Evolutionary conservation across 2,113 vertebrate genomes (phyloP).

Genomic region (Oostethus manadensis): DNA sequence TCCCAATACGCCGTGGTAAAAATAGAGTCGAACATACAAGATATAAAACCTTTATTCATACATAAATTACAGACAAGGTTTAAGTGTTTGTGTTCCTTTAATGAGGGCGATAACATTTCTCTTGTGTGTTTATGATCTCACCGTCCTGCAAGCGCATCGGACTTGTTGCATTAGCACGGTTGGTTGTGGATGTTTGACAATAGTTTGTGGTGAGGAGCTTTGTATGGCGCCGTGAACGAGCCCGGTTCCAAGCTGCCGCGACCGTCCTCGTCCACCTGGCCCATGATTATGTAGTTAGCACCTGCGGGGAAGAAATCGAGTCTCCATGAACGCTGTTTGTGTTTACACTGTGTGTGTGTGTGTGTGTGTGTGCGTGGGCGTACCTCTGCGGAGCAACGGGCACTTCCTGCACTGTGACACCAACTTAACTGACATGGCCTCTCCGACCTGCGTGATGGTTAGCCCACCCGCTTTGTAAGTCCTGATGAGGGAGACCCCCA

Average conservation of each 20-base stretch:
- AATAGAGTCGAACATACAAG: too few species aligned
- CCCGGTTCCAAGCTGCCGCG: conserved; percentile 70
- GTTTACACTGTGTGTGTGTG: background rate
- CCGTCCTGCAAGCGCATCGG: conserved; percentile 29
- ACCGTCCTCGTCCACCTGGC: conserved; percentile 71
- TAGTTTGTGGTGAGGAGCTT: conserved; percentile 74
- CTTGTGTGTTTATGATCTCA: conserved; percentile 24
- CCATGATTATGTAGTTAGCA: conserved; percentile 81
- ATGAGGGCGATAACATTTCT: conserved; percentile 21
- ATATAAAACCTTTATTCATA: conserved; percentile 70
- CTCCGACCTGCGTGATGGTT: conserved; percentile 69
- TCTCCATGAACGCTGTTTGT: background rate
- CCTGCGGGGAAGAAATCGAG: conserved; percentile 56
- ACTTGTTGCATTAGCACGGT: conserved; percentile 63
- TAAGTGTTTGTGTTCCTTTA: conserved; percentile 30
- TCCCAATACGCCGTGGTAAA: too few species aligned
- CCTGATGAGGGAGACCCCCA: conserved; percentile 68
- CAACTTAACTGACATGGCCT: conserved; percentile 70
- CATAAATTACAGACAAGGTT: conserved; percentile 71
- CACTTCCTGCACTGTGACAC: conserved; percentile 79
- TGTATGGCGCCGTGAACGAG: conserved; percentile 78
- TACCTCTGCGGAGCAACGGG: conserved; percentile 72
- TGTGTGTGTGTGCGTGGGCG: background rate
- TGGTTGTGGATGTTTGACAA: conserved; percentile 74
- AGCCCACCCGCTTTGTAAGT: conserved; percentile 76